phyloP scores from a whole-genome alignment of 2,888 invertebrate genomes.

The Onthophagus sagittarius region DNA sequence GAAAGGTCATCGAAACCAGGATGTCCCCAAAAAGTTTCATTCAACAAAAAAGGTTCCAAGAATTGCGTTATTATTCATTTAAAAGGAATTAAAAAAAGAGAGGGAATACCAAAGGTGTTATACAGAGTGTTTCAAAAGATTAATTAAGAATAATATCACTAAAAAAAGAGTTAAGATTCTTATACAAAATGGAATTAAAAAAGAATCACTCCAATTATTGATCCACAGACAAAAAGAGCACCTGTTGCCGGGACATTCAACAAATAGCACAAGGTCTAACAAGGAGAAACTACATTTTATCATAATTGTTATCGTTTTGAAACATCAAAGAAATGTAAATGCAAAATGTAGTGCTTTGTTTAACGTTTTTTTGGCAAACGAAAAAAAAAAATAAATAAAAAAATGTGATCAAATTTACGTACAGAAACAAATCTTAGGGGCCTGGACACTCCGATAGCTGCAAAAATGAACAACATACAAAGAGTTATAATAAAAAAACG shows the following conservation, averaged over 20 bases:
- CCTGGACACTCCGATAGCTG: slow-evolving; percentile 55
- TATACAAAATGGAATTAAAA: too few species aligned
- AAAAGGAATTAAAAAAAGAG: too few species aligned
- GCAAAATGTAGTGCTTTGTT: neutral
- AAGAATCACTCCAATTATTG: neutral
- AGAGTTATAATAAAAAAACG: slow-evolving; percentile 40
- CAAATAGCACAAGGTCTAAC: neutral
- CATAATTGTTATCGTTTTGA: neutral
- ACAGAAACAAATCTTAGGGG: slow-evolving; percentile 54
- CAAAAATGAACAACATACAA: slow-evolving; percentile 47
- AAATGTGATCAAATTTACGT: slow-evolving; percentile 47
- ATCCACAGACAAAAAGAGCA: neutral
- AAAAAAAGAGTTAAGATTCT: neutral
- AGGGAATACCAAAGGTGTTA: too few species aligned
- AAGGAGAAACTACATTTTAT: slow-evolving; percentile 3
- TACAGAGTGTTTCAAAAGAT: too few species aligned
- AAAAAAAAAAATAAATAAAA: slow-evolving; percentile 17
- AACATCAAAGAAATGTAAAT: neutral
- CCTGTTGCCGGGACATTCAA: slow-evolving; percentile 7
- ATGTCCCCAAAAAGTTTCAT: too few species aligned
- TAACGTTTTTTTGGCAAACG: neutral
- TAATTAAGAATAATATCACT: neutral
- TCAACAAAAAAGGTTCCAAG: too few species aligned
- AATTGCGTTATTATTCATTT: too few species aligned
- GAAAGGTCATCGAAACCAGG: too few species aligned